Evolutionary conservation across 1,140 invertebrate genomes (phyloP).

Genomic region (Bombyx mandarina): DNA sequence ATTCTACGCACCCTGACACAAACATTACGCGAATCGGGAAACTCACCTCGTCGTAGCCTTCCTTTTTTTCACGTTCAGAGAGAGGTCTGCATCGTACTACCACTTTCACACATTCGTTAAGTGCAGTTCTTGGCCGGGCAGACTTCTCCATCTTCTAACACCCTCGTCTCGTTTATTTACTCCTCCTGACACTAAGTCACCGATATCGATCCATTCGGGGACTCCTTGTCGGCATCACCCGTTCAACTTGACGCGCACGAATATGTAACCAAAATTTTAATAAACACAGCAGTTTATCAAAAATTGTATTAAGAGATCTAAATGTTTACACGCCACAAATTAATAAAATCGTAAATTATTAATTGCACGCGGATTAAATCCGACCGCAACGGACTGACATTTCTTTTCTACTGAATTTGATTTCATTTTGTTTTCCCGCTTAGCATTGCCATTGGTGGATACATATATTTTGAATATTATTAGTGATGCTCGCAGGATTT

Average conservation of each 20-base stretch:
- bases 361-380: conserved; percentile 27
- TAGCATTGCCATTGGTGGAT: background rate
- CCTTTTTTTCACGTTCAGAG: conserved; percentile 83
- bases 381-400: conserved; percentile 45
- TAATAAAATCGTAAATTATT: conserved; percentile 61
- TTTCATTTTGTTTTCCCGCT: conserved; percentile 17
- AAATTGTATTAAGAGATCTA: conserved; percentile 31
- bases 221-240: conserved; percentile 55
- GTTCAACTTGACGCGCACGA: conserved; percentile 23
- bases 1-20: conserved; percentile 41
- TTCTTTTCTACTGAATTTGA: conserved; percentile 52
- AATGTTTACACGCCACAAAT: conserved; percentile 49
- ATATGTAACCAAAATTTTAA: conserved; percentile 8
- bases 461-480: conserved; percentile 6
- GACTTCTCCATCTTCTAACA: conserved; percentile 61
- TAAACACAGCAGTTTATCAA: conserved; percentile 23
- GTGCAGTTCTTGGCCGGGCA: conserved; percentile 62
- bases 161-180: conserved; percentile 36
- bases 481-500: conserved; percentile 10
- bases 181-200: conserved; percentile 48
- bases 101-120: conserved; percentile 87
- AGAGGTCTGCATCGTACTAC: conserved; percentile 92
- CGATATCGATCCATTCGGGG: conserved; percentile 67
- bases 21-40: conserved; percentile 22
- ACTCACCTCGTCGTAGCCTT: conserved; percentile 78